Base-by-base conservation (phyloP, 2,888 invertebrate genomes). In the Gastracanthus pulcherrimus region DNA sequence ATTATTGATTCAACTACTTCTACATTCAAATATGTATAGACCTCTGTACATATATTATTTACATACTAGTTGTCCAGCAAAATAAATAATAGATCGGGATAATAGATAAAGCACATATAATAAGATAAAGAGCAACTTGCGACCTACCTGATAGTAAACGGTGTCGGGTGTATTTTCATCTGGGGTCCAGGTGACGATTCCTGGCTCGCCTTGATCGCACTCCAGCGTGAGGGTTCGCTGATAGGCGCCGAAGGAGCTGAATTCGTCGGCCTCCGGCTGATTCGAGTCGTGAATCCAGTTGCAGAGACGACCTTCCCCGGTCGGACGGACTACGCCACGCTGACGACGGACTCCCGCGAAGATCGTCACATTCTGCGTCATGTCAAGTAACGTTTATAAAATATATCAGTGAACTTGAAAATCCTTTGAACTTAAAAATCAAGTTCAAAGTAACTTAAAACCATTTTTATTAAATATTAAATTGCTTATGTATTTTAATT, bases 201-300 rank as follows among this genome's bases (percentile, higher is more conserved):
- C 98, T 0, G 97, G 97, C 87, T 95, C 95, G 3, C 97, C 97
- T 80, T 93, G 93, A 88, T 97, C 97, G 90, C 98, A 98, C 86
- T 95, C 94, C 1, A 98, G 93, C 23, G 96, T 96, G 26, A 98
- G 92, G 0, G 96, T 96, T 36, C 98, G 93, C 92, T 98, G 98
- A 91, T 97, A 98, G 5, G 97, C 97, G 0, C 97, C 98, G 89
- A 98, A 98, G 11, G 97, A 97, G 16, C 95, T 94, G 90, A 94
- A 98, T 79, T 96, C 96, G 87, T 97, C 97, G 0, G 97, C 96
- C 0, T 92, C 92, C 0, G 97, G 96, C 1, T 94, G 94, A 76
- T 94, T 93, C 13, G 92, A 93, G 91, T 96, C 95, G 0, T 96
- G 96, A 0, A 95, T 95, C 98, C 98, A 98, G 92, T 96, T 96